Conservation (phyloP, 2,797 vertebrate genomes). For the Poeciliopsis presidionis region DNA sequence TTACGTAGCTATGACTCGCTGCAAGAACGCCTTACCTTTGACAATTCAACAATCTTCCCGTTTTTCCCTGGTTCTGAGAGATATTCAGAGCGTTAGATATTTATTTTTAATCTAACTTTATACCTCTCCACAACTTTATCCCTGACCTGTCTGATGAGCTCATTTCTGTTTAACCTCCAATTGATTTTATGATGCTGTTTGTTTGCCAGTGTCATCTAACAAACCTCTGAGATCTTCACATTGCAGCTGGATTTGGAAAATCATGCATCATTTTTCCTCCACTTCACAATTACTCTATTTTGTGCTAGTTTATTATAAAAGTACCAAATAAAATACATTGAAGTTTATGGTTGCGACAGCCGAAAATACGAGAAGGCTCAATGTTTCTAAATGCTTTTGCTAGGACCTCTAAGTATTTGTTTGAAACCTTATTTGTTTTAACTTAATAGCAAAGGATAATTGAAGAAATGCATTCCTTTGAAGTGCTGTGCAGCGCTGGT, state of each 20-base stretch:
- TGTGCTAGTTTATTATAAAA: neutral
- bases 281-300: neutral
- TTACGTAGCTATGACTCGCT: neutral
- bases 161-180: no score
- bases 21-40: neutral
- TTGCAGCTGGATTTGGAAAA: neutral
- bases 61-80: neutral
- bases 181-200: neutral
- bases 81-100: neutral
- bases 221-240: neutral
- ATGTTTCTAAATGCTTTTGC: neutral
- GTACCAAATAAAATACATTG: neutral
- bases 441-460: neutral
- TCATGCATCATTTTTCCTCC: no score
- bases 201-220: neutral
- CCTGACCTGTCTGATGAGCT: no score
- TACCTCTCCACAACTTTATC: neutral
- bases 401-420: neutral
- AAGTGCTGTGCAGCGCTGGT: constrained; percentile 8
- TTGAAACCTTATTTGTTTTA: constrained; percentile 14
- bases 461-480: constrained; percentile 7
- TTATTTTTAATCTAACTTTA: neutral
- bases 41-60: neutral
- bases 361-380: neutral
- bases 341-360: no score